Conservation (phyloP, 2,888 invertebrate species). For the Oscheius sp. region DNA sequence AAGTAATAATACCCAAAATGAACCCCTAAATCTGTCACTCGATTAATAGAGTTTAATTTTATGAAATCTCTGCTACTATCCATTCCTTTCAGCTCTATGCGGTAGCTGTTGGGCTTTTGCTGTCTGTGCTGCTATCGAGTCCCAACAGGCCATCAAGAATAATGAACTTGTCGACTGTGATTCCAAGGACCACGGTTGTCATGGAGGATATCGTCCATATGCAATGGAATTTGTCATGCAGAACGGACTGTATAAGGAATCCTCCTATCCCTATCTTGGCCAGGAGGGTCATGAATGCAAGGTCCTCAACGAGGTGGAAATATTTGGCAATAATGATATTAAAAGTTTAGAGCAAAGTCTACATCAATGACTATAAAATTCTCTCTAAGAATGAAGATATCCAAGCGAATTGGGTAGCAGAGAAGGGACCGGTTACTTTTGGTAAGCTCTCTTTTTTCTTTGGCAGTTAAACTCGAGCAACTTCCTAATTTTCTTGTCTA, state of each 20-base stretch:
- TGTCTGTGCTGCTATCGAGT: slow-evolving; percentile 54
- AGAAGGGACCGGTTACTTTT: neutral
- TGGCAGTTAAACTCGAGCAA: no score
- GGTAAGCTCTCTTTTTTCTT: no score
- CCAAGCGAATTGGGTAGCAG: neutral
- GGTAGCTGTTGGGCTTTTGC: slow-evolving; percentile 65
- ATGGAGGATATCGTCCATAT: slow-evolving; percentile 53
- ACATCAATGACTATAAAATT: slow-evolving; percentile 41
- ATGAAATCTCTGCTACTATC: no score
- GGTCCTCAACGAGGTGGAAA: neutral
- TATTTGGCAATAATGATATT: neutral
- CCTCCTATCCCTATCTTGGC: slow-evolving; percentile 42
- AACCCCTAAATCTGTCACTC: no score
- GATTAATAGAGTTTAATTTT: no score
- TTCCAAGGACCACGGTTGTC: slow-evolving; percentile 51
- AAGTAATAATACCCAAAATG: no score
- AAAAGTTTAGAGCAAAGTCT: slow-evolving; percentile 35
- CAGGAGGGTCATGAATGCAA: slow-evolving; percentile 38
- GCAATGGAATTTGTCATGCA: slow-evolving; percentile 50
- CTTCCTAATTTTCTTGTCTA: no score
- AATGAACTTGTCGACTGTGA: slow-evolving; percentile 62
- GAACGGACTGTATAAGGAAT: slow-evolving; percentile 52
- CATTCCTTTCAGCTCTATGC: no score
- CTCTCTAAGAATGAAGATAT: slow-evolving; percentile 45
- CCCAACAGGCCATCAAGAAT: slow-evolving; percentile 48